Conservation (phyloP, 1,140 invertebrate genomes). For the Drosophila watanabei region DNA sequence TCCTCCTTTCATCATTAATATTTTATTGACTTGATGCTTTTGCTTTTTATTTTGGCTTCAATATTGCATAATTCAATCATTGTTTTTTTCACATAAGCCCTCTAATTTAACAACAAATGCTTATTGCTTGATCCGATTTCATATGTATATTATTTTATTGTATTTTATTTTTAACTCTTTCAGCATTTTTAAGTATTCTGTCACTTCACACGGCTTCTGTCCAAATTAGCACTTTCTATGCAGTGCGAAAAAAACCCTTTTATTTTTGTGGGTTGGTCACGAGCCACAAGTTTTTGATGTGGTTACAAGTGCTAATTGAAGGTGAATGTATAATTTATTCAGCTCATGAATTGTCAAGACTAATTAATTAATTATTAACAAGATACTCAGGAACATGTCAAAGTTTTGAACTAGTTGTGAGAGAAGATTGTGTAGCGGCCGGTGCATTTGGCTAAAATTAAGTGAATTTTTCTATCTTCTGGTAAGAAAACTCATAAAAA, state of each 20-base stretch:
- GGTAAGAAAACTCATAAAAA: neutral
- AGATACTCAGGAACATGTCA: conserved; percentile 4
- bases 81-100: conserved; percentile 12
- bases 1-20: neutral
- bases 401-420: neutral
- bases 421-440: neutral
- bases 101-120: conserved; percentile 12
- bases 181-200: neutral
- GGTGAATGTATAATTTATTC: conserved; percentile 24
- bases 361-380: conserved; percentile 29
- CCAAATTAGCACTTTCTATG: conserved; percentile 41
- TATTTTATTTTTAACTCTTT: conserved; percentile 9
- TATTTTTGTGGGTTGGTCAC: conserved; percentile 28
- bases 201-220: conserved; percentile 14
- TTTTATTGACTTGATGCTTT: neutral
- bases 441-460: neutral
- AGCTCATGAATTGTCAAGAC: conserved; percentile 2
- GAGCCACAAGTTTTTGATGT: conserved; percentile 29
- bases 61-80: conserved; percentile 22
- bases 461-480: neutral
- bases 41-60: neutral
- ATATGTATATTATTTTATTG: neutral
- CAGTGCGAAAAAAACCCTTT: conserved; percentile 3
- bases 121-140: neutral
- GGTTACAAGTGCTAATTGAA: conserved; percentile 60